phyloP scores from a whole-genome alignment of 1,140 invertebrate species.

The Scaptomyza montana region DNA sequence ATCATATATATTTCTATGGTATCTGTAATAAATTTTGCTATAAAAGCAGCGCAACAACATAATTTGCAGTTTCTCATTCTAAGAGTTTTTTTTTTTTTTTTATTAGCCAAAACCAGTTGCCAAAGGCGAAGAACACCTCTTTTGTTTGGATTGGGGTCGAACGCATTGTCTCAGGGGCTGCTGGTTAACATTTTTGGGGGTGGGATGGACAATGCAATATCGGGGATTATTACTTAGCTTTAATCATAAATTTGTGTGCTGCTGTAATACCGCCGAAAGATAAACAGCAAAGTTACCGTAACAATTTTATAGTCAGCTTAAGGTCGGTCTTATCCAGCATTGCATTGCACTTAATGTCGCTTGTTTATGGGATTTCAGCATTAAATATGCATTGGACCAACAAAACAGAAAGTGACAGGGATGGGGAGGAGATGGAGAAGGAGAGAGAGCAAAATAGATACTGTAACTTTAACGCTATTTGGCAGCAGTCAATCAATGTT shows the following conservation, averaged over 20 bases:
- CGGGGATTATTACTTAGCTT: constrained; percentile 42
- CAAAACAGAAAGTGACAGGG: not conserved
- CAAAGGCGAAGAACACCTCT: constrained; percentile 7
- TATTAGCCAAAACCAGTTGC: constrained; percentile 7
- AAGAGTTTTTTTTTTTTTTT: not conserved
- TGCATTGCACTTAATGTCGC: constrained; percentile 23
- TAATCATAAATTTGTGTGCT: constrained; percentile 52
- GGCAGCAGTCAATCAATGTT: constrained; percentile 30
- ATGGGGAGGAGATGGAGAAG: no score
- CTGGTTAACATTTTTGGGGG: not conserved
- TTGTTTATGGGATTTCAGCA: constrained; percentile 18
- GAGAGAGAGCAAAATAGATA: not conserved
- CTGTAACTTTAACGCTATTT: constrained; percentile 3
- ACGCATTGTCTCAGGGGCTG: not conserved
- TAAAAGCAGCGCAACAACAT: constrained; percentile 29
- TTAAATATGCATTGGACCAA: constrained; percentile 16
- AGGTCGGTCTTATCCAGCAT: constrained; percentile 18
- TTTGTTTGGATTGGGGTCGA: constrained; percentile 2
- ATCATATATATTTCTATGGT: constrained; percentile 5
- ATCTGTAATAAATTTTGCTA: constrained; percentile 21
- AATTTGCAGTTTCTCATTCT: constrained; percentile 44
- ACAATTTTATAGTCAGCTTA: constrained; percentile 39
- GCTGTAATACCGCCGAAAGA: constrained; percentile 20
- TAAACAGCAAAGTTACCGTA: constrained; percentile 18
- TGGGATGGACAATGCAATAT: not conserved